Evolutionary conservation across 2,113 vertebrate species (phyloP).

Genomic region (Macquaria australasica): DNA sequence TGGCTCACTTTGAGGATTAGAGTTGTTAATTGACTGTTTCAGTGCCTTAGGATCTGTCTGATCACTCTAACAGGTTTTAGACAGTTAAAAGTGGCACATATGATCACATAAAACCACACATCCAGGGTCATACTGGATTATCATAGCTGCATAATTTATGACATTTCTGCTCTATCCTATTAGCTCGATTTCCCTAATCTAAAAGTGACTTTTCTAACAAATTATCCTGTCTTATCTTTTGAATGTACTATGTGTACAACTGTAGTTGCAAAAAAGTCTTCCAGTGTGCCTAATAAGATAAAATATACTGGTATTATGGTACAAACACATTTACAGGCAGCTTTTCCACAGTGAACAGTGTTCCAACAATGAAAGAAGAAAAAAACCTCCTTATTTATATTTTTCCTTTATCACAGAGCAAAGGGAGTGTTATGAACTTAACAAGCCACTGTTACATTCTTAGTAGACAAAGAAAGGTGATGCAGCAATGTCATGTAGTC

Average conservation of each 20-base stretch:
- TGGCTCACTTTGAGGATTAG: slow-evolving; percentile 44
- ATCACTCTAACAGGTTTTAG: slow-evolving; percentile 58
- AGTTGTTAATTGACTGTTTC: slow-evolving; percentile 45
- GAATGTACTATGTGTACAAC: neutral
- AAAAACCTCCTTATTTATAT: neutral
- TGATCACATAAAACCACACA: slow-evolving; percentile 46
- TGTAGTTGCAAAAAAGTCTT: neutral
- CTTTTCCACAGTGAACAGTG: no score
- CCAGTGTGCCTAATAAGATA: neutral
- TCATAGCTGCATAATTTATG: slow-evolving; percentile 16
- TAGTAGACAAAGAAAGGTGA: neutral
- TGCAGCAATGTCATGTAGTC: neutral
- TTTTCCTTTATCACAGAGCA: neutral
- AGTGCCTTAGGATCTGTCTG: slow-evolving; percentile 21
- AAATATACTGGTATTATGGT: neutral
- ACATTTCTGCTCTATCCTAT: slow-evolving; percentile 2
- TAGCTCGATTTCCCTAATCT: slow-evolving; percentile 10
- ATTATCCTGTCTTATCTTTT: neutral
- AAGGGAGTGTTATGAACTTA: no score
- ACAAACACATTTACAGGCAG: neutral
- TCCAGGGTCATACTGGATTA: slow-evolving; percentile 45
- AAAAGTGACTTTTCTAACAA: slow-evolving; percentile 6
- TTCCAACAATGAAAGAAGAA: neutral
- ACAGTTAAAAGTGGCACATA: slow-evolving; percentile 32
- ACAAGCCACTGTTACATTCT: neutral